phyloP scores from a whole-genome alignment of 2,113 vertebrate species.

The Ciconia maguari region DNA sequence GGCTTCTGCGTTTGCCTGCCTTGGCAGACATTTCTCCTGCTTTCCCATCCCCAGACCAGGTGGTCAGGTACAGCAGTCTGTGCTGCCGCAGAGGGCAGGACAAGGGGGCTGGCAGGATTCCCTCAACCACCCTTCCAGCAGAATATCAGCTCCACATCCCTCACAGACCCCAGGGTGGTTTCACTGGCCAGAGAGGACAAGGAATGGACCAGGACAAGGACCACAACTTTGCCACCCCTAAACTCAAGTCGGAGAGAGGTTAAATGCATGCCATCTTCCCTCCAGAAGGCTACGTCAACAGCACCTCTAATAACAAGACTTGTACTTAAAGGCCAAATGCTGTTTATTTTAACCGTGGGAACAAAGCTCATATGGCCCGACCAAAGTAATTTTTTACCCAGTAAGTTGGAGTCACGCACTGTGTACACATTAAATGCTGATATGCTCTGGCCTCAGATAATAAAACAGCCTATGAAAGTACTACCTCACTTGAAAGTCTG shows the following conservation, averaged over 20 bases:
- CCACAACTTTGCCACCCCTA: not conserved
- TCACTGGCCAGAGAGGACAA: not conserved
- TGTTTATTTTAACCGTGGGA: not conserved
- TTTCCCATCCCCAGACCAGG: not conserved
- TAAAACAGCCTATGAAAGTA: not conserved
- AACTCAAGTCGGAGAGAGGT: not conserved
- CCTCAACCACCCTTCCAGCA: not conserved
- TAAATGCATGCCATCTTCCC: not conserved
- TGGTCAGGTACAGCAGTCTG: fast-evolving
- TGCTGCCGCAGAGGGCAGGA: no score
- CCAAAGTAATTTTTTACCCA: not conserved
- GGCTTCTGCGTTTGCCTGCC: no score
- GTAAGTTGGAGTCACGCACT: not conserved
- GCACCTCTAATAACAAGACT: not conserved
- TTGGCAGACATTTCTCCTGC: fast-evolving
- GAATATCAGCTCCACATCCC: fast-evolving
- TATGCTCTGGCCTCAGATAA: not conserved
- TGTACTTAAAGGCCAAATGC: not conserved
- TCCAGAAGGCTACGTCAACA: not conserved
- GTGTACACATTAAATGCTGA: fast-evolving
- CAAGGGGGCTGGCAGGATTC: not conserved
- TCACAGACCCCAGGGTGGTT: not conserved
- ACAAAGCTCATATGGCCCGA: not conserved
- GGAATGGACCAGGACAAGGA: not conserved
- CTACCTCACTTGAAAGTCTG: not conserved